Conservation (phyloP, 2,888 invertebrate genomes). For the Chloroclysta siterata region DNA sequence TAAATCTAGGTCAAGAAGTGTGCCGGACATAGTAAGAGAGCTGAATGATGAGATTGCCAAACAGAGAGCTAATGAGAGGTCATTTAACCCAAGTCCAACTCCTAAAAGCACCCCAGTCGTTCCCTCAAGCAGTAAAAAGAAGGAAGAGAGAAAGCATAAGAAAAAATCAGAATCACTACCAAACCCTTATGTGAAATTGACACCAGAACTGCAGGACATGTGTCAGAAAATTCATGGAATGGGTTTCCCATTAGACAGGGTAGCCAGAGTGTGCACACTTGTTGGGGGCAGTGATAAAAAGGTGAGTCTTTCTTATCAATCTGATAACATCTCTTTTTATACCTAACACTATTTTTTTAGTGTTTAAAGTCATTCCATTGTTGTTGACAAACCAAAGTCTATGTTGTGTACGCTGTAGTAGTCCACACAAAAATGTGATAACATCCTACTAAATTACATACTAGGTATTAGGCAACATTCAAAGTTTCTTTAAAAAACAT, state of each 20-base stretch:
- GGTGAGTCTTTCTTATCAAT: constrained; percentile 75
- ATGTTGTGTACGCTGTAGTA: too few species aligned
- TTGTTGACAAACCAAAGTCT: background rate
- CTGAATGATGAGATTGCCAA: constrained; percentile 88
- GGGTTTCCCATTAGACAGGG: constrained; percentile 94
- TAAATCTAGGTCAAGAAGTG: constrained; percentile 86
- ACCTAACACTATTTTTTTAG: background rate
- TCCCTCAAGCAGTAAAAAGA: constrained; percentile 53
- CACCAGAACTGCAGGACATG: constrained; percentile 86
- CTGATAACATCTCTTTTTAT: background rate
- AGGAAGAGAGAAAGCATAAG: constrained; percentile 56
- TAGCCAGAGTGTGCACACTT: constrained; percentile 91
- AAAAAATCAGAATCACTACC: constrained; percentile 65
- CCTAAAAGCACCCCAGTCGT: constrained; percentile 55
- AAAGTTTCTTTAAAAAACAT: too few species aligned
- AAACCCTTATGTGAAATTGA: constrained; percentile 72
- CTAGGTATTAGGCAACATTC: too few species aligned
- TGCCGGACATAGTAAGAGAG: constrained; percentile 91
- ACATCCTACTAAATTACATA: too few species aligned
- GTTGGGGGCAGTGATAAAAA: constrained; percentile 93
- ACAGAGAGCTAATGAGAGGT: constrained; percentile 77
- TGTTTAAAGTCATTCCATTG: too few species aligned
- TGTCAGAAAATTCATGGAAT: constrained; percentile 91
- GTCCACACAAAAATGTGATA: too few species aligned
- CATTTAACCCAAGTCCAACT: constrained; percentile 82